Conservation (phyloP, 1,140 invertebrate species). For the Orchestia grillus region DNA sequence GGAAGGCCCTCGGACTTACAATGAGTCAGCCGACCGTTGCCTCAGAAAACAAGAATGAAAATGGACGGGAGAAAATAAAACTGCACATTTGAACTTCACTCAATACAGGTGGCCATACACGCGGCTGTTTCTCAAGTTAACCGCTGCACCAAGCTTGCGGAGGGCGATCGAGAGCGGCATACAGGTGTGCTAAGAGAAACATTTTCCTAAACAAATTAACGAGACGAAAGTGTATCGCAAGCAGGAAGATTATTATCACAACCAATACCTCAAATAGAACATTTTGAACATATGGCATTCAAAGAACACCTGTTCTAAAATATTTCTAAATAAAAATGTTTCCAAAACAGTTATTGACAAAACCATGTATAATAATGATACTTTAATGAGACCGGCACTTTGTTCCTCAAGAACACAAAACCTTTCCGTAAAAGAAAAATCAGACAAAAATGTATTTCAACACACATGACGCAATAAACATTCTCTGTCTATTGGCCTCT, state of each 20-base stretch:
- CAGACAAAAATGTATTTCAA: not conserved
- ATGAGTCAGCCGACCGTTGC: not conserved
- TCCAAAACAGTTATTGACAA: not conserved
- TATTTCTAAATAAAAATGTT: not conserved
- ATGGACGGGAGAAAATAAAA: not conserved
- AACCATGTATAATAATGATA: not conserved
- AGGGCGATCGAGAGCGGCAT: no score
- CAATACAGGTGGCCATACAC: not conserved
- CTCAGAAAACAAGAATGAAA: not conserved
- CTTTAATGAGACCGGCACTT: not conserved
- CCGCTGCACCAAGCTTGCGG: no score
- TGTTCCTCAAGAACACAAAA: not conserved
- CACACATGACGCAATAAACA: no score
- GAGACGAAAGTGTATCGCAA: no score
- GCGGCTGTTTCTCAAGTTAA: not conserved
- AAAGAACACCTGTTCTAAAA: not conserved
- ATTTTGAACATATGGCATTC: not conserved
- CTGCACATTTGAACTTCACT: not conserved
- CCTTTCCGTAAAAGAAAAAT: not conserved
- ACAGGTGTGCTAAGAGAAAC: no score
- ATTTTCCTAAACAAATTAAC: no score
- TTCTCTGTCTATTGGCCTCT: not conserved
- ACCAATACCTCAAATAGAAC: not conserved
- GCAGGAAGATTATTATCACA: no score
- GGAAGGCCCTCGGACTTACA: not conserved